Percentiles rank a stretch among this genome's conserved stretches.
These are phyloP conservation scores for Polylopha cassiicola DNA, from an alignment of 2,888 invertebrate genomes.

Conservation along the genomic window DNA sequence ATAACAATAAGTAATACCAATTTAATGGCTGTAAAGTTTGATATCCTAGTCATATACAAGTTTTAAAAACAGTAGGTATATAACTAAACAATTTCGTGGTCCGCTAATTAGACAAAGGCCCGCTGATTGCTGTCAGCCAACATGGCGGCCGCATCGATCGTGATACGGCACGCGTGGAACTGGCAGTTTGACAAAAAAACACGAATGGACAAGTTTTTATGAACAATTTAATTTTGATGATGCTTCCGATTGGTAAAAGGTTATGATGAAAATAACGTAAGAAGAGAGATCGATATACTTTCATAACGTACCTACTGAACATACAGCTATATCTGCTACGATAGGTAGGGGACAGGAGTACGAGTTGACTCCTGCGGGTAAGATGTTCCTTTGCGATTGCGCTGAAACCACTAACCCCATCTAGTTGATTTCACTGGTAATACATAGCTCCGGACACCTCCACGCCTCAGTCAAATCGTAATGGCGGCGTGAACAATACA, in stretches of 20 bases:
- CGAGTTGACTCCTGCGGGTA: conserved; percentile 1
- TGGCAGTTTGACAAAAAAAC: neutral
- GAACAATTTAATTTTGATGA: too few relatives aligned
- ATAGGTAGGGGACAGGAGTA: conserved; percentile 2
- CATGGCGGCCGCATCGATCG: conserved; percentile 21
- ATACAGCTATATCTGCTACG: too few relatives aligned
- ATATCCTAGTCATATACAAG: too few relatives aligned
- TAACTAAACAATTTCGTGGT: conserved; percentile 19
- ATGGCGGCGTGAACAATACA: conserved; percentile 1
- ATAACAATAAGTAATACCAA: too few relatives aligned
- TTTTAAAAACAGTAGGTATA: too few relatives aligned
- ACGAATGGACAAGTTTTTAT: too few relatives aligned
- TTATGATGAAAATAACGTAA: too few relatives aligned
- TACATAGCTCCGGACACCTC: conserved; percentile 1
- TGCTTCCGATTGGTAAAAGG: too few relatives aligned
- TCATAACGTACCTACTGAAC: too few relatives aligned
- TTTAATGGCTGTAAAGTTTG: too few relatives aligned
- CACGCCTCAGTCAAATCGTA: conserved; percentile 4
- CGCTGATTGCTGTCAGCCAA: conserved; percentile 24
- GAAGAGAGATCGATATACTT: too few relatives aligned
- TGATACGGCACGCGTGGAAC: conserved; percentile 23
- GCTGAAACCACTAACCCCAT: neutral
- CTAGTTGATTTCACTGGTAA: conserved; percentile 1
- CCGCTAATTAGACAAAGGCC: conserved; percentile 31
- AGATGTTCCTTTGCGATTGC: conserved; percentile 1